Evolutionary conservation across 2,888 invertebrate genomes (phyloP).

Genomic region (Heliconius ismenius): DNA sequence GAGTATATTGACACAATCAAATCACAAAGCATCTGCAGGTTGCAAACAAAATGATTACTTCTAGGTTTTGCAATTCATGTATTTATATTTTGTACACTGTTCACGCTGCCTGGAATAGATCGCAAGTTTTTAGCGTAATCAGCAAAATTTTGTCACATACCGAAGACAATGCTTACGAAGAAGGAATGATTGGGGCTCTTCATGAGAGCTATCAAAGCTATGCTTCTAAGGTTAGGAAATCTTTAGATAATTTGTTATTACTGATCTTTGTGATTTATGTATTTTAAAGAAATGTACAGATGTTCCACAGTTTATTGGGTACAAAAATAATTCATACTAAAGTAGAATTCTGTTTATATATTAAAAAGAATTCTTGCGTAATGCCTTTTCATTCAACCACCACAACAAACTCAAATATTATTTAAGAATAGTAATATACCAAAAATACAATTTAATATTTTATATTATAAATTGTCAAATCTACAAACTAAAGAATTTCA

Average conservation of each 20-base stretch:
- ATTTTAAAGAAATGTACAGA: no score
- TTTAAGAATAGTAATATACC: no score
- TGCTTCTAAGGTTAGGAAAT: conserved; percentile 35
- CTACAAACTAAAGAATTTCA: neutral
- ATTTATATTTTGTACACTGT: conserved; percentile 47
- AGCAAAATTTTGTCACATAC: conserved; percentile 96
- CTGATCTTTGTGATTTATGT: neutral
- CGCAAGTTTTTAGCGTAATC: conserved; percentile 97
- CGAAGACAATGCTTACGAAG: conserved; percentile 86
- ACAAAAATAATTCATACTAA: no score
- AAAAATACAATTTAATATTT: no score
- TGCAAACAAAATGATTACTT: neutral
- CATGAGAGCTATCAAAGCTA: conserved; percentile 72
- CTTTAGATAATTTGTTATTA: neutral
- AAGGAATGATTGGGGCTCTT: conserved; percentile 61
- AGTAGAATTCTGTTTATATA: no score
- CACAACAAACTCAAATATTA: no score
- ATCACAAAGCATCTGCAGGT: no score
- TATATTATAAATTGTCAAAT: neutral
- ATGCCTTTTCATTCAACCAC: no score
- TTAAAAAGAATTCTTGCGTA: no score
- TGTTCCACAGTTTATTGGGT: no score
- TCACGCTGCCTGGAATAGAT: conserved; percentile 79
- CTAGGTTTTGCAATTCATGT: neutral
- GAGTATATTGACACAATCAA: neutral